Evolutionary conservation across 2,888 invertebrate genomes (phyloP).

Genomic region (Nymphalis c-album): DNA sequence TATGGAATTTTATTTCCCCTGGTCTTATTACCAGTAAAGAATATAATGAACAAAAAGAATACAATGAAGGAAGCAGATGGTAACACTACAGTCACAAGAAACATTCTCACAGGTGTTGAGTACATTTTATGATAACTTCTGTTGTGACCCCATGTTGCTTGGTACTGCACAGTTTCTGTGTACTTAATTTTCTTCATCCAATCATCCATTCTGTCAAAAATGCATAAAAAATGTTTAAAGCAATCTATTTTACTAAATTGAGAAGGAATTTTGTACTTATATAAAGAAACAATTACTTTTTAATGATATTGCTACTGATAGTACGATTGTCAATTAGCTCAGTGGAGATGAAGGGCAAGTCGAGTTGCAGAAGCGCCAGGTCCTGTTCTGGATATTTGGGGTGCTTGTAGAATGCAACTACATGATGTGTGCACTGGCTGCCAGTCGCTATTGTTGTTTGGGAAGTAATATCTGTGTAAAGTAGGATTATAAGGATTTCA

Average conservation of each 20-base stretch:
- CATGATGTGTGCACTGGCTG: conserved; percentile 15
- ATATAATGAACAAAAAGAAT: conserved; percentile 39
- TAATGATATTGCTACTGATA: conserved; percentile 13
- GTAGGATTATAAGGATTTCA: too few species aligned
- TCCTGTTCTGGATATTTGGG: conserved; percentile 24
- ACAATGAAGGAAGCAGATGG: conserved; percentile 38
- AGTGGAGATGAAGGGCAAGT: conserved; percentile 27
- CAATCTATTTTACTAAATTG: too few species aligned
- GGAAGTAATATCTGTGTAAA: background rate
- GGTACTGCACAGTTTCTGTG: background rate
- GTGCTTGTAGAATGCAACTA: conserved; percentile 31
- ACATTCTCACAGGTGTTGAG: conserved; percentile 37
- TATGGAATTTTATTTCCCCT: conserved; percentile 30
- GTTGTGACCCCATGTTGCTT: background rate
- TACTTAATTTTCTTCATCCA: conserved; percentile 30
- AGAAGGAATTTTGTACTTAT: background rate
- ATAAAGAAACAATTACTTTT: conserved; percentile 15
- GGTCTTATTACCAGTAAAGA: conserved; percentile 35
- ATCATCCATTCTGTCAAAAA: conserved; percentile 29
- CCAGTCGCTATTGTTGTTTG: background rate
- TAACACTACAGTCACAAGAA: conserved; percentile 35
- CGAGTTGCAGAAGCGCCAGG: conserved; percentile 29
- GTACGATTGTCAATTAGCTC: conserved; percentile 22
- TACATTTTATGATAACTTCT: conserved; percentile 25
- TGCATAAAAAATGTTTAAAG: background rate